Evolutionary conservation across 2,113 vertebrate species (phyloP).

Genomic region (Paradoxurus hermaphroditus): DNA sequence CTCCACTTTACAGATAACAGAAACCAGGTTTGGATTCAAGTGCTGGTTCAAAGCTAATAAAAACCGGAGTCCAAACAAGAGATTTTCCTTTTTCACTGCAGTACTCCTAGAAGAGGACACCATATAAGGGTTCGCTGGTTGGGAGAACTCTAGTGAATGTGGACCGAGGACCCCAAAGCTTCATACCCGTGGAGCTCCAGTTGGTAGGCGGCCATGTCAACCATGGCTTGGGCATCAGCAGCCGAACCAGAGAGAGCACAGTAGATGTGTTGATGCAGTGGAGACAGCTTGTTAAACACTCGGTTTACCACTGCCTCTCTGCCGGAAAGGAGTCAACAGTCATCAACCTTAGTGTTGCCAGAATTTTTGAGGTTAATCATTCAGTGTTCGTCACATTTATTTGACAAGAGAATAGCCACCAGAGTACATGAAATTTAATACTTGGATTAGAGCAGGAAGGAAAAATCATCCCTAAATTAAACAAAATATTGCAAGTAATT

Average conservation of each 20-base stretch:
- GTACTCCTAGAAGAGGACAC: not conserved
- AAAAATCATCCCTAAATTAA: not conserved
- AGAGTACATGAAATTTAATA: not conserved
- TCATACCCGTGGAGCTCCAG: constrained; percentile 90
- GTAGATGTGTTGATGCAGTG: constrained; percentile 88
- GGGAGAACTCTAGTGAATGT: not conserved
- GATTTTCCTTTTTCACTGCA: not conserved
- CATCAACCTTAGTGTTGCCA: not conserved
- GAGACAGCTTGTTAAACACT: constrained; percentile 91
- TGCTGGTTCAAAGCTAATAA: not conserved
- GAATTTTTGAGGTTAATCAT: not conserved
- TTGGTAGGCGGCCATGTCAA: constrained; percentile 89
- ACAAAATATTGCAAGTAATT: not conserved
- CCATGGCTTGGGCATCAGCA: constrained; percentile 90
- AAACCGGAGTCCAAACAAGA: not conserved
- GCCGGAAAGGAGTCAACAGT: not conserved
- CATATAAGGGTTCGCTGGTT: not conserved
- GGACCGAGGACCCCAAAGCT: not conserved
- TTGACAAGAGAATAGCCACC: not conserved
- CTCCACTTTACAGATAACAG: not conserved
- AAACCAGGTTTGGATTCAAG: not conserved
- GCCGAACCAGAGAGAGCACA: constrained; percentile 92
- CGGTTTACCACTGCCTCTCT: constrained; percentile 88
- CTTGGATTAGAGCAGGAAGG: not conserved
- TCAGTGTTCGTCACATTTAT: not conserved